A percentile compares a stretch with the other conserved stretches of the same genome.
Conservation (phyloP, 2,797 vertebrate species). For the Lutra lutra region DNA sequence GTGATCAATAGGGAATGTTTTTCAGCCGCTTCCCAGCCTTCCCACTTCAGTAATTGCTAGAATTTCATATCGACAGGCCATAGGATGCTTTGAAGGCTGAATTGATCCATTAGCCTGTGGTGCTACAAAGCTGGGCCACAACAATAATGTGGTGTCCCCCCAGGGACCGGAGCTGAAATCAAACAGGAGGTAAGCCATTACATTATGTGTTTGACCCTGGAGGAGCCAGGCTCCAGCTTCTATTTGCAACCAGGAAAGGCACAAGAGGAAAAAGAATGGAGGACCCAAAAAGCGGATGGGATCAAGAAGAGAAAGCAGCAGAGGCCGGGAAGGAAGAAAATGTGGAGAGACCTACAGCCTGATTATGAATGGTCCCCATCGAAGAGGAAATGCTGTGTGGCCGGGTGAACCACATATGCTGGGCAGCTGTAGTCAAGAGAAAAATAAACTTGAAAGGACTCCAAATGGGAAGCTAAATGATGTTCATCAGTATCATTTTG, state of each 20-base stretch:
- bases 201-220: constrained; percentile 84
- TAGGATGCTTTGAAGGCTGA: constrained; percentile 87
- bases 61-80: constrained; percentile 87
- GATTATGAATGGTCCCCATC: constrained; percentile 30
- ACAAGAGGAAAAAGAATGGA: background rate
- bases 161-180: constrained; percentile 80
- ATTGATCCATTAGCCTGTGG: constrained; percentile 89
- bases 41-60: constrained; percentile 85
- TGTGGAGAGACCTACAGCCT: background rate
- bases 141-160: constrained; percentile 85
- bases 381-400: background rate
- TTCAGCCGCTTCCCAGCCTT: constrained; percentile 84
- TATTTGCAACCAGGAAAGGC: constrained; percentile 67
- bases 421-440: constrained; percentile 11
- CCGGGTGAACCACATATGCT: background rate
- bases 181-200: constrained; percentile 85
- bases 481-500: background rate
- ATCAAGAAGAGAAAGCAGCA: background rate
- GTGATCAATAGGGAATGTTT: constrained; percentile 88
- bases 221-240: constrained; percentile 69
- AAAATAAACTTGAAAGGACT: constrained; percentile 63
- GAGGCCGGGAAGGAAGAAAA: background rate
- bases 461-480: constrained; percentile 42
- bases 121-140: constrained; percentile 84
- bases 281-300: background rate